Evolutionary conservation across 2,888 invertebrate species (phyloP).

Genomic region (Microctonus brassicae): DNA sequence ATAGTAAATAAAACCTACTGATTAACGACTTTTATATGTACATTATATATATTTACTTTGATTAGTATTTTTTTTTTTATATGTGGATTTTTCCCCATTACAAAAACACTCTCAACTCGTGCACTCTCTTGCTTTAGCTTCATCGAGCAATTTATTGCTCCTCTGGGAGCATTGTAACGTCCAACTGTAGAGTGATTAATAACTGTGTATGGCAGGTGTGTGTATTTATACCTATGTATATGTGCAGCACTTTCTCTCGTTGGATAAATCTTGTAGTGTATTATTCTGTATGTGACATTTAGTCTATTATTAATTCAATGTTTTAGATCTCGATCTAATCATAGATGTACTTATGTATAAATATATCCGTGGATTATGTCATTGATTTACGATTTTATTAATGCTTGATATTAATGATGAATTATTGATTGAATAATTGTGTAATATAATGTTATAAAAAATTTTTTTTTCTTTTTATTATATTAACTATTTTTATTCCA

Average conservation of each 20-base stretch:
- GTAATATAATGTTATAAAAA: background rate
- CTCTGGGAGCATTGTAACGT: constrained; percentile 19
- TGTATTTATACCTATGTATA: background rate
- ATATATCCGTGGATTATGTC: background rate
- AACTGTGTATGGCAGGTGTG: constrained; percentile 16
- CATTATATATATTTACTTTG: background rate
- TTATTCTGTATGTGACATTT: background rate
- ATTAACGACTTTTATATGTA: background rate
- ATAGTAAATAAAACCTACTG: background rate
- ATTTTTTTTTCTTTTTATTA: background rate
- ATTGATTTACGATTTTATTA: background rate
- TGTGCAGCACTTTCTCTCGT: constrained; percentile 4
- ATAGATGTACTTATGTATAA: background rate
- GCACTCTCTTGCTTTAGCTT: background rate
- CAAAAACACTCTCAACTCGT: constrained; percentile 2
- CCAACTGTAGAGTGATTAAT: constrained; percentile 21
- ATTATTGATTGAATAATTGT: background rate
- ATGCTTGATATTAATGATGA: background rate
- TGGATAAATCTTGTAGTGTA: constrained; percentile 7
- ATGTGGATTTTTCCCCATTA: background rate
- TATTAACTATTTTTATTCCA: background rate
- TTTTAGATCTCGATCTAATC: background rate
- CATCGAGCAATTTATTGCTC: constrained; percentile 18
- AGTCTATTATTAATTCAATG: constrained; percentile 12
- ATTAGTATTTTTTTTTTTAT: background rate